A percentile compares a stretch with the other conserved stretches of the same genome.
Evolutionary conservation across 2,888 invertebrate species (phyloP).

Genomic region (Unio pictorum): DNA sequence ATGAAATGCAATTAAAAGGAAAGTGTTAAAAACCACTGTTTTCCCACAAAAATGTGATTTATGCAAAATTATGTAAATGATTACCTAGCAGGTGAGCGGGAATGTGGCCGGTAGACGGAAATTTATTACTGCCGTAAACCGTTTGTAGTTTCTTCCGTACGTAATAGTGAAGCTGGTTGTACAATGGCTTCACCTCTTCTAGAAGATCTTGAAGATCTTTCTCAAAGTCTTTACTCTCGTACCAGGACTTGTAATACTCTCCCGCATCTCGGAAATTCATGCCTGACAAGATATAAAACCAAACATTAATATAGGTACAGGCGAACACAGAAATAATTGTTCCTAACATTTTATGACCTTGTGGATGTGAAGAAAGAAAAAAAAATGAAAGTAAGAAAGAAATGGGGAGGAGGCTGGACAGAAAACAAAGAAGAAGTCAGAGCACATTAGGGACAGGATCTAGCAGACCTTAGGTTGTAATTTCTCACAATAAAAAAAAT

Average conservation of each 20-base stretch:
- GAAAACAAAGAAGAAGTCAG: background rate
- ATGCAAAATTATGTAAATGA: background rate
- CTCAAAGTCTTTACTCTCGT: slow-evolving; percentile 81
- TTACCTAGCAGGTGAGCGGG: slow-evolving; percentile 86
- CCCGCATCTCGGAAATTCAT: slow-evolving; percentile 87
- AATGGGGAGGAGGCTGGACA: background rate
- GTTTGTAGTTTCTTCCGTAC: slow-evolving; percentile 80
- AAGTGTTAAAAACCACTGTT: too few species aligned
- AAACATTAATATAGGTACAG: background rate
- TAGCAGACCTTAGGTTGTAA: too few species aligned
- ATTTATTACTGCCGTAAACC: slow-evolving; percentile 80
- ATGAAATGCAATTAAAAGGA: too few species aligned
- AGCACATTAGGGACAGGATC: background rate
- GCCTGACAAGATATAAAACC: slow-evolving; percentile 6
- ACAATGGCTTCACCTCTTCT: slow-evolving; percentile 79
- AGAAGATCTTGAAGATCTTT: slow-evolving; percentile 75
- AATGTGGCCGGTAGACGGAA: slow-evolving; percentile 80
- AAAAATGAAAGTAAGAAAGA: slow-evolving; percentile 2
- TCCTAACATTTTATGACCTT: too few species aligned
- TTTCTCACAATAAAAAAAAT: too few species aligned
- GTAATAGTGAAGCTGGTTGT: slow-evolving; percentile 86
- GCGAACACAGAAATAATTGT: too few species aligned
- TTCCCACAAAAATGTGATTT: too few species aligned
- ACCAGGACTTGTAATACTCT: slow-evolving; percentile 90
- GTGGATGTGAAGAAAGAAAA: background rate